phyloP scores from a whole-genome alignment of 2,797 vertebrate species.

The Liasis olivaceus region DNA sequence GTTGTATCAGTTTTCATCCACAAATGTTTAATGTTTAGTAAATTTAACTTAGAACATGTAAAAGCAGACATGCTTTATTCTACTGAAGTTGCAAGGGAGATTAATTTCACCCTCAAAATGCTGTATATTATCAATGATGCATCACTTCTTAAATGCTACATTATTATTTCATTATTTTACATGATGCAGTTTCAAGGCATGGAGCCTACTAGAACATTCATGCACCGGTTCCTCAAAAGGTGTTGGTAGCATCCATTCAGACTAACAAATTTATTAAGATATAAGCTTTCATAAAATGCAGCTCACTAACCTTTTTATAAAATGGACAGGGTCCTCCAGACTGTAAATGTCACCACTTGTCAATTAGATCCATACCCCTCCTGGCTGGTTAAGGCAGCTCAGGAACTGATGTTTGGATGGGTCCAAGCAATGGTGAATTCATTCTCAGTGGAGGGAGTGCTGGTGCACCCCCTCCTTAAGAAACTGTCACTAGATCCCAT shows the following conservation, averaged over 20 bases:
- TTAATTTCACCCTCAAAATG: conserved; percentile 62
- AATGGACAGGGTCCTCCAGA: no score
- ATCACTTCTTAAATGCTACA: conserved; percentile 66
- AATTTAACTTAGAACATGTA: conserved; percentile 18
- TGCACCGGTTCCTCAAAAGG: conserved; percentile 41
- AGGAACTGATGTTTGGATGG: no score
- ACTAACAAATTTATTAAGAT: not conserved
- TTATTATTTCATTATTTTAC: conserved; percentile 69
- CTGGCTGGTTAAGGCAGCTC: no score
- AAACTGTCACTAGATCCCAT: no score
- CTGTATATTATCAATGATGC: conserved; percentile 68
- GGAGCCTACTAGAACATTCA: conserved; percentile 63
- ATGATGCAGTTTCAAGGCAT: conserved; percentile 58
- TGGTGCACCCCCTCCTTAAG: no score
- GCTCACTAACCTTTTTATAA: no score
- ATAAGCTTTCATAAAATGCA: not conserved
- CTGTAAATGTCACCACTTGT: no score
- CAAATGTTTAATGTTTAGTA: conserved; percentile 18
- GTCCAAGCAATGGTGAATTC: no score
- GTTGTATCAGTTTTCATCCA: not conserved
- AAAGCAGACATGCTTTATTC: conserved; percentile 20
- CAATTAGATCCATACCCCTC: no score
- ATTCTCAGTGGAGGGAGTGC: no score
- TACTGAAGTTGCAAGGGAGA: conserved; percentile 51
- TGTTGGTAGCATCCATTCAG: not conserved